Evolutionary conservation across 1,140 invertebrate genomes (phyloP).

Genomic region (Chlorops oryzae): DNA sequence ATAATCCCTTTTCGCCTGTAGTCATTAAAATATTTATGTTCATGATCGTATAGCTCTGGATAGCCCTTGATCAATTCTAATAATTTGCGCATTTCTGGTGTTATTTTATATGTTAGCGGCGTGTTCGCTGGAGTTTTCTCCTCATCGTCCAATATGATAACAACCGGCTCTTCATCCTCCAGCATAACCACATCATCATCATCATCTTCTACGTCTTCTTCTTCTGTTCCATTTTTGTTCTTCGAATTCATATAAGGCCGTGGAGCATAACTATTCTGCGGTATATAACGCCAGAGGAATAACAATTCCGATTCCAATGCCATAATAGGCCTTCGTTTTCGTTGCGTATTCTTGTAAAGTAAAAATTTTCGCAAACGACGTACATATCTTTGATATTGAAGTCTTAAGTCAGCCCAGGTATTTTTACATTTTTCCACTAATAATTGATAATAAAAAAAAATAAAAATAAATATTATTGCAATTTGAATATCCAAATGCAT

Average conservation of each 20-base stretch:
- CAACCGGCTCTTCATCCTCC: not conserved
- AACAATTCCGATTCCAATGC: slow-evolving; percentile 26
- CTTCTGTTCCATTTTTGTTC: not conserved
- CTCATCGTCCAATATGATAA: slow-evolving; percentile 26
- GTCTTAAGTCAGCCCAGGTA: slow-evolving; percentile 27
- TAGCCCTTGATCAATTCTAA: slow-evolving; percentile 19
- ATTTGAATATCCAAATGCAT: too few species aligned
- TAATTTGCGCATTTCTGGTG: not conserved
- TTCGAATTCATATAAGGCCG: too few species aligned
- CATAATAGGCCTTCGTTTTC: slow-evolving; percentile 20
- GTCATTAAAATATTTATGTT: slow-evolving; percentile 14
- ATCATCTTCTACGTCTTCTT: not conserved
- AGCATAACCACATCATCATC: slow-evolving; percentile 16
- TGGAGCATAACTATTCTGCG: not conserved
- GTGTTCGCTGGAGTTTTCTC: too few species aligned
- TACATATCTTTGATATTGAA: slow-evolving; percentile 26
- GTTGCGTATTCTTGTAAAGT: not conserved
- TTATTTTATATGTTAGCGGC: not conserved
- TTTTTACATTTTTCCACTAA: slow-evolving; percentile 18
- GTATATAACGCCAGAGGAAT: slow-evolving; percentile 28
- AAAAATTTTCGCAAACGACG: slow-evolving; percentile 19
- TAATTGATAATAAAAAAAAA: too few species aligned
- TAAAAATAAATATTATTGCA: too few species aligned
- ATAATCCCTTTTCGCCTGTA: slow-evolving; percentile 26
- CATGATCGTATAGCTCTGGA: slow-evolving; percentile 26